Base-by-base conservation (phyloP, 2,113 vertebrate genomes). In the Larimichthys polyactis region DNA sequence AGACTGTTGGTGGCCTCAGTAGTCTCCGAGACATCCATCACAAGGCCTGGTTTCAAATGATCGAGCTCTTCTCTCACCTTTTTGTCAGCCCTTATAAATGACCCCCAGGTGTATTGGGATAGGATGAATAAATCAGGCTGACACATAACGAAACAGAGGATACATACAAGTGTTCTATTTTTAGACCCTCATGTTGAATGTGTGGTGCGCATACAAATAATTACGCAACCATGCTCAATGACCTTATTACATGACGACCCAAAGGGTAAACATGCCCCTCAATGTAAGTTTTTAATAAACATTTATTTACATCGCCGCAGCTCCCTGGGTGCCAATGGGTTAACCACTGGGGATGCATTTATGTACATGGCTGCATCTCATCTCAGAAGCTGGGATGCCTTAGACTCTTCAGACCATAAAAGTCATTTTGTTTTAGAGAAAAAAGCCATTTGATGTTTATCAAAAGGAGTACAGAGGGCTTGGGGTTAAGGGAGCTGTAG, bases 61-160 rank as follows among this genome's bases (percentile, higher is more conserved):
- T 85, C 36, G 44, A 87, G 86, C 71, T 87, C 48, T 51, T 82
- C 60, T 84, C 62, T 55, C 19, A 69, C 24, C 14, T 40, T 78
- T 81, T 74, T 91, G 84, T 88, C 84, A 88, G 78, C 9, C 62
- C 11, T 92, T 89, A 91, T 90, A 82, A 93, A 94, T 90, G 87
- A 91, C 80, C 87, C 81, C 51, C 79, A 78, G 83, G 89, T 87
- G 90, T 81, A 88, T 86, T 73, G 70, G 63, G 75, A 91, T 78
- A 29, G 74, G 79, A 88, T 46, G 76, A 87, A 92, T 94, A 90
- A 93, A 93, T 94, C 86, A 93, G 79, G 52, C 17, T 82, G 91
- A 89, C 91, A 90, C 64, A 87, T 87, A 59, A 78, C 74, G 77
- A 70, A 71, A 83, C 72, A 89, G 79, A 80, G 67, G 66, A 82